Evolutionary conservation across 2,113 vertebrate genomes (phyloP), one percentile per base, ranked within the genome.

Genomic region (Reinhardtius hippoglossoides): DNA sequence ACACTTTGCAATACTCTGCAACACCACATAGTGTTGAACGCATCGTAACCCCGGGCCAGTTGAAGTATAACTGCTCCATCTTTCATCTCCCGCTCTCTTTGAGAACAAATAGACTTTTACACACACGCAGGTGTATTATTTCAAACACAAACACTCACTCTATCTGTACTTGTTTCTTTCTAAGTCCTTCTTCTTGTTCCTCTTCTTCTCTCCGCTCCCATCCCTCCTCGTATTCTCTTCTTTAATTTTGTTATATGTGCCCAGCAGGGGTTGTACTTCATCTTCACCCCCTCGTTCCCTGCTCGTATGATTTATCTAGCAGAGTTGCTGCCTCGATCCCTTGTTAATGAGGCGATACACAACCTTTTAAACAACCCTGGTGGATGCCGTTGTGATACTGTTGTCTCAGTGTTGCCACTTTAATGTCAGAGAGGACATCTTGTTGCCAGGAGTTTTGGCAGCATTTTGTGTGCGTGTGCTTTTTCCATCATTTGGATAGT

Each of bases 1-100:
- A 87, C 72, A 74, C 46, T 80, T 81, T 50, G 65, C 76, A 91
- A 82, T 61, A 24, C 50, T 69, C 37, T 82, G 84, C 61, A 87
- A 83, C 78, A 60, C 44, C 42, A 35, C 56, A 5, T 1, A 9
- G 60, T 27, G 50, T 72, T 84, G 78, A 80, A 72, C 66, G 35
- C 31, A 16, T 9, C 62, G 24, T 44, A 67, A 66, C 77, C 82
- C 12, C 0, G 50, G 58, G 73, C 76, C 20, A 26, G 64, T 67
- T 68, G 1, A 40, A 80, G 58, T n/a, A 67, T 37, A 74, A 14
- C 63, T 21, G 46, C 59, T 59, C 1, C 2, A 63, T 65, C 71
- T 82, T 84, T 76, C n/a, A 67, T 81, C 31, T 31, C 31, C 0
- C 20, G 1, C 1, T 0, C 21, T 63, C 72, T 73, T 64, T 85